Evolutionary conservation across 2,888 invertebrate genomes (phyloP).

Genomic region (Polydesmus complanatus): DNA sequence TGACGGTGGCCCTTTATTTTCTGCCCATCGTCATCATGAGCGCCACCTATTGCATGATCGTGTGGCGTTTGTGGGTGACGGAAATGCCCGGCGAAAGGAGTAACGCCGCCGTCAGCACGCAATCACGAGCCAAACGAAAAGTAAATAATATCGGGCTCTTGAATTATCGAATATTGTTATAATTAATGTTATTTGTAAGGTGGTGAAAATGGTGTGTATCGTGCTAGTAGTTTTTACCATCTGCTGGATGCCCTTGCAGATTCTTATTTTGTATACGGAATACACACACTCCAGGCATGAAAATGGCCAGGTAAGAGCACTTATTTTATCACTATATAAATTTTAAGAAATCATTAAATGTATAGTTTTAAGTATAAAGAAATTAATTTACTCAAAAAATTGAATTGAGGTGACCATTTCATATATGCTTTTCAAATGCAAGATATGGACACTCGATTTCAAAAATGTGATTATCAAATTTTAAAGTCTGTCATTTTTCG

Average conservation of each 20-base stretch:
- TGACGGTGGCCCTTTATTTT: conserved; percentile 34
- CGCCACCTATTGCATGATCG: conserved; percentile 33
- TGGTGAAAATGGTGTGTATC: conserved; percentile 26
- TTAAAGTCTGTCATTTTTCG: too few species aligned
- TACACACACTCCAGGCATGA: conserved; percentile 11
- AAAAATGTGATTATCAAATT: too few species aligned
- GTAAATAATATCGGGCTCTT: conserved; percentile 19
- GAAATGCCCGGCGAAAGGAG: conserved; percentile 31
- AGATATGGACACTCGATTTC: too few species aligned
- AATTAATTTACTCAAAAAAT: too few species aligned
- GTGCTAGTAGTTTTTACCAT: conserved; percentile 27
- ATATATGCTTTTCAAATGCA: too few species aligned
- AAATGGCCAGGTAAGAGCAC: conserved; percentile 14
- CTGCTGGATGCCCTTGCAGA: conserved; percentile 28
- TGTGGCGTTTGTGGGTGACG: conserved; percentile 34
- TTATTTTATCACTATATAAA: too few species aligned
- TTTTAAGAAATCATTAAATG: too few species aligned
- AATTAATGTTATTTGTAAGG: conserved; percentile 10
- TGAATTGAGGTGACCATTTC: too few species aligned
- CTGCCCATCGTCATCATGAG: conserved; percentile 35
- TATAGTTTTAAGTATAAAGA: too few species aligned
- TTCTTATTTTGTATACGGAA: conserved; percentile 19
- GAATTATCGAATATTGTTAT: neutral
- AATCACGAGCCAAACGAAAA: conserved; percentile 26
- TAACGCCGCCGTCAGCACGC: conserved; percentile 26